These are phyloP conservation scores for Scomber scombrus DNA, from an alignment of 2,113 vertebrate genomes.

Conservation along the genomic window DNA sequence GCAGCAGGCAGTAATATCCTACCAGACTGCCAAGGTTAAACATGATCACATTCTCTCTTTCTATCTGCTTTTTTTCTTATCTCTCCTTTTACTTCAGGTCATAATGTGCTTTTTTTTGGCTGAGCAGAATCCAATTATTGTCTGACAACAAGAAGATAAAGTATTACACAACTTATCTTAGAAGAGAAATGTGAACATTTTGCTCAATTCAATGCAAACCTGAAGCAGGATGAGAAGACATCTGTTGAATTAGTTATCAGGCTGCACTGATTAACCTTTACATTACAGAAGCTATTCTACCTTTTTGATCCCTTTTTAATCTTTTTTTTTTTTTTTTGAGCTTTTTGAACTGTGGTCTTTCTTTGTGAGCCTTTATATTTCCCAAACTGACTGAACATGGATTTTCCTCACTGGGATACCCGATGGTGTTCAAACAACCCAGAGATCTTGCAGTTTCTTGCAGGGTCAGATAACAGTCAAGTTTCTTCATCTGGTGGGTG, in stretches of 20 bases:
- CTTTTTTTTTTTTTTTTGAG: no score
- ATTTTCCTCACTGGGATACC: not conserved
- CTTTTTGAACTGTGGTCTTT: not conserved
- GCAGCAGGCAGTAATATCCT: constrained; percentile 40
- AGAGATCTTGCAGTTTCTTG: not conserved
- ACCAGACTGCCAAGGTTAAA: not conserved
- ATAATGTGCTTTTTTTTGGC: not conserved
- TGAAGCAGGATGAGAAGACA: not conserved
- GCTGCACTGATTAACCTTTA: constrained; percentile 30
- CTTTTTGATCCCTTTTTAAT: constrained; percentile 2
- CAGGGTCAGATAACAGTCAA: constrained; percentile 5
- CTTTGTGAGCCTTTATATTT: not conserved
- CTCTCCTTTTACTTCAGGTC: constrained; percentile 15
- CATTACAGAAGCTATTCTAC: constrained; percentile 8
- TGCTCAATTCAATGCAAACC: not conserved
- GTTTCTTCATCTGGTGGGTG: constrained; percentile 28
- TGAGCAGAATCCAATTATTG: constrained; percentile 25
- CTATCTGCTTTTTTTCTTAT: not conserved
- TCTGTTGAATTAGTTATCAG: not conserved
- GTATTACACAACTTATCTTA: constrained; percentile 7
- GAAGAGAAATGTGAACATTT: constrained; percentile 9
- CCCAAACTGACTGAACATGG: not conserved
- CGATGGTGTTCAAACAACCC: not conserved
- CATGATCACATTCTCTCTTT: constrained; percentile 7
- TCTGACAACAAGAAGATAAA: not conserved